Conservation (phyloP, 2,888 invertebrate species). For the Drosophila subsilvestris region DNA sequence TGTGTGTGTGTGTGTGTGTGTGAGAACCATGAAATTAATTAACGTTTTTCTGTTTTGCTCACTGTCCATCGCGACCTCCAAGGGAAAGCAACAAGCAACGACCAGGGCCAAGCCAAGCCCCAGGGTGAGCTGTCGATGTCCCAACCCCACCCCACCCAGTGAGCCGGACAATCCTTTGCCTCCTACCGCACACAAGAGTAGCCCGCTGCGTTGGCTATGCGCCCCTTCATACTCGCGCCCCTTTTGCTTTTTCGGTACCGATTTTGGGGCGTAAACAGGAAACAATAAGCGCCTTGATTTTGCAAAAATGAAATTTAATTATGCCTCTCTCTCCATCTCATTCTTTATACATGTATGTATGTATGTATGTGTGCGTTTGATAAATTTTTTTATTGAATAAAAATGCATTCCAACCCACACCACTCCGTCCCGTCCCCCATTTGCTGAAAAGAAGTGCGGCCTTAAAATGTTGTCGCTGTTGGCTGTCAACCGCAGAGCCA, state of each 20-base stretch:
- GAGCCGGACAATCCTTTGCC: background rate
- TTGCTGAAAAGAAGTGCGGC: constrained; percentile 10
- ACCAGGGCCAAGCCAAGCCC: background rate
- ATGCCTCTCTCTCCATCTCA: constrained; percentile 46
- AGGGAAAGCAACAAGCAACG: constrained; percentile 4
- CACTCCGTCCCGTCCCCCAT: background rate
- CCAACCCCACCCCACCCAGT: background rate
- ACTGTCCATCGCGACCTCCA: constrained; percentile 2
- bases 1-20: constrained; percentile 21
- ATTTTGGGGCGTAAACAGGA: constrained; percentile 43
- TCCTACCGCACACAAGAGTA: background rate
- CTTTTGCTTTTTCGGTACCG: constrained; percentile 3
- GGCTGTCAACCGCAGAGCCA: constrained; percentile 65
- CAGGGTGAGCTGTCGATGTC: background rate
- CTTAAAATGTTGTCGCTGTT: constrained; percentile 59
- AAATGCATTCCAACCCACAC: constrained; percentile 46
- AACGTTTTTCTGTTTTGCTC: constrained; percentile 46
- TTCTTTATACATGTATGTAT: constrained; percentile 14
- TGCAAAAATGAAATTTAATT: constrained; percentile 73
- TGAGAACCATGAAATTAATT: constrained; percentile 67
- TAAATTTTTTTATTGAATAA: constrained; percentile 73
- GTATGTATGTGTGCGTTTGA: constrained; percentile 45
- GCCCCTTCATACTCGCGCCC: background rate
- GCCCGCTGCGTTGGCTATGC: background rate
- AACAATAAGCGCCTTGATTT: constrained; percentile 73